Base-by-base conservation (phyloP, 1,140 invertebrate genomes). In the Neodiprion fabricii region DNA sequence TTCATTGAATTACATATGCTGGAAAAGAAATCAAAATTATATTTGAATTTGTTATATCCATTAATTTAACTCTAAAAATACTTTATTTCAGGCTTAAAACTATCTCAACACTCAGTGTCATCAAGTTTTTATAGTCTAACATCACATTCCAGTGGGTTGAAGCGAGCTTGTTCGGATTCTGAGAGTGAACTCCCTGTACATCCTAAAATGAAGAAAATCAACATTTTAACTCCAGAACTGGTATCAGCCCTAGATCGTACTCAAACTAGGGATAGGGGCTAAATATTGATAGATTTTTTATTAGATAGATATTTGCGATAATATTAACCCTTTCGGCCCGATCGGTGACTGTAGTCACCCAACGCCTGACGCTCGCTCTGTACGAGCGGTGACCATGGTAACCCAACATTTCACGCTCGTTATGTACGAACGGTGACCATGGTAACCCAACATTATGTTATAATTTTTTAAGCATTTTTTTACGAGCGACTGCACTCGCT, bases 81-180 rank as follows among this genome's bases (percentile, higher is more conserved):
- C 28, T 65, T 72, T 40, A 10, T 72, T 72, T 65, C 48, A 72
- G 71, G 71, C 7, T 61, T 66, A 65, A 72, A 66, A 72, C 17
- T 72, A 66, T 72, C 71, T 65, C 71, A 72, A 72, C 71, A 66
- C 7, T 65, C 71, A 40, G 17, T 65, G 14, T 66, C 61, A 17
- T 12, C 14, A 23, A 72, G 71, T 72, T 66, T 66, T 65, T 72
- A 65, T 66, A 72, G 71, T 72, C 9, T n/a, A 50, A 65, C 28
- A 72, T 72, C 71, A 65, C 1, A 72, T 72, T 67, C 17, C 17
- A 21, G 17, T 21, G 17, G 17, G 17, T 21, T 21, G 17, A 21
- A 71, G 65, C 70, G 70, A 50, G 28, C 70, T 71, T 71, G 70
- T 70, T 74, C 68, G 17, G 67, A 74, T 70, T 70, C n/a, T 53